Conservation (phyloP, 2,113 vertebrate genomes). For the Tamias sibiricus region DNA sequence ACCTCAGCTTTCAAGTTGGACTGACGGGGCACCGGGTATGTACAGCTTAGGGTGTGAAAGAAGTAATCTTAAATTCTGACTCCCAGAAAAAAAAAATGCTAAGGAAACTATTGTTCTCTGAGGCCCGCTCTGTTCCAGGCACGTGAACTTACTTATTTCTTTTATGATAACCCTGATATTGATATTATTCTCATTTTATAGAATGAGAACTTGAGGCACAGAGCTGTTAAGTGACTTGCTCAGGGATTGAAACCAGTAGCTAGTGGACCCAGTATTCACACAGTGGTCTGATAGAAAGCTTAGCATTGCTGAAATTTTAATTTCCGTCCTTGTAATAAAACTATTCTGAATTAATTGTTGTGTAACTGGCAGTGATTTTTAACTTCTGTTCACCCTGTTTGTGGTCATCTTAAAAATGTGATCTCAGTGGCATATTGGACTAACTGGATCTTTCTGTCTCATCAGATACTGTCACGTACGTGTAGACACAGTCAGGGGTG, state of each 20-base stretch:
- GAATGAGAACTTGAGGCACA: background rate
- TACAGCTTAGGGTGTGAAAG: background rate
- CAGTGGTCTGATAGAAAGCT: background rate
- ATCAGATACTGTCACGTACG: constrained; percentile 23
- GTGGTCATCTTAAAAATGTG: constrained; percentile 53
- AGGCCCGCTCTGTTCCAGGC: background rate
- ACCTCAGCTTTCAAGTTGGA: background rate
- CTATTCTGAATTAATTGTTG: constrained; percentile 62
- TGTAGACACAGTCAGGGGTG: background rate
- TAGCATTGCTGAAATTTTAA: constrained; percentile 31
- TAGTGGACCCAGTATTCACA: background rate
- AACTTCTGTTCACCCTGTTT: constrained; percentile 60
- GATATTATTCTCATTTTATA: background rate
- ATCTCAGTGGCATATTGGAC: constrained; percentile 37
- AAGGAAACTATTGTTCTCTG: background rate
- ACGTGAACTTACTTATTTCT: background rate
- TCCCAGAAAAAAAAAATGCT: background rate
- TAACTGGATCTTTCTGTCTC: constrained; percentile 38
- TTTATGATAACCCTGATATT: background rate
- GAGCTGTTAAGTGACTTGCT: background rate
- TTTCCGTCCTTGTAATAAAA: constrained; percentile 20
- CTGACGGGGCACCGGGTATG: background rate
- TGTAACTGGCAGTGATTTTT: constrained; percentile 52
- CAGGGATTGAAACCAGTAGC: background rate
- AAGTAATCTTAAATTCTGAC: background rate